phyloP scores from a whole-genome alignment of 2,888 invertebrate genomes.

The Periphyllus acericola region DNA sequence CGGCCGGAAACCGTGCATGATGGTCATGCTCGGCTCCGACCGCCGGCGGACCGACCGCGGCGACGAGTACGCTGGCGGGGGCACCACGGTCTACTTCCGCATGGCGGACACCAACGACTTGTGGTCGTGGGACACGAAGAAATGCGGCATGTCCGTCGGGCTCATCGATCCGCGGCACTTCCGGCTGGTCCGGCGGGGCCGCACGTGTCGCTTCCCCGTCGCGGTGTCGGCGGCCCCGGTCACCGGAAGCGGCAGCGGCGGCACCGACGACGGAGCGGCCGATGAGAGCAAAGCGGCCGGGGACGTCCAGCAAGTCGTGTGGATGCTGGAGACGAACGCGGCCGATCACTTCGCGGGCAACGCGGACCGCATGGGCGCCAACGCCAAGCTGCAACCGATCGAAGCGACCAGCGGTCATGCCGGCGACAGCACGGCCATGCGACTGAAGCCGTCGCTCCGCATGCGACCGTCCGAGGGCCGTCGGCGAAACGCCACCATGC shows the following conservation, averaged over 20 bases:
- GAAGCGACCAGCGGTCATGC: slow-evolving; percentile 64
- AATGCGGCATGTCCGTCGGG: not conserved
- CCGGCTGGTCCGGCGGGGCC: slow-evolving; percentile 8
- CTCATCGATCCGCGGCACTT: slow-evolving; percentile 24
- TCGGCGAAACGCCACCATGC: no score
- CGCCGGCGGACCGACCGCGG: slow-evolving; percentile 10
- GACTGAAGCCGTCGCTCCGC: no score
- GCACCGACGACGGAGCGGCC: not conserved
- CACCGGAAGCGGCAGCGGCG: not conserved
- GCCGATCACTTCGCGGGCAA: slow-evolving; percentile 33
- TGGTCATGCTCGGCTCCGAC: slow-evolving; percentile 43
- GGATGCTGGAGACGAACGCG: slow-evolving; percentile 48
- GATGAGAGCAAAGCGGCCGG: not conserved
- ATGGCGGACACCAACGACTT: slow-evolving; percentile 40
- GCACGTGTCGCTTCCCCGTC: slow-evolving; percentile 33
- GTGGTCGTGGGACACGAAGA: slow-evolving; percentile 40
- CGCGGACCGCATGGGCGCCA: slow-evolving; percentile 27
- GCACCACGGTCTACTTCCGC: slow-evolving; percentile 30
- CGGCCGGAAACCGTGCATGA: slow-evolving; percentile 34
- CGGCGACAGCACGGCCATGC: not conserved
- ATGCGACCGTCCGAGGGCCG: no score
- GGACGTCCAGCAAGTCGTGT: not conserved
- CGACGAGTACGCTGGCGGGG: not conserved
- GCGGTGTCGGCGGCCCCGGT: not conserved
- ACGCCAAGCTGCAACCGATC: slow-evolving; percentile 34